phyloP scores from a whole-genome alignment of 53 echinoderm and acorn worm genomes.

The Stichopus horrens region DNA sequence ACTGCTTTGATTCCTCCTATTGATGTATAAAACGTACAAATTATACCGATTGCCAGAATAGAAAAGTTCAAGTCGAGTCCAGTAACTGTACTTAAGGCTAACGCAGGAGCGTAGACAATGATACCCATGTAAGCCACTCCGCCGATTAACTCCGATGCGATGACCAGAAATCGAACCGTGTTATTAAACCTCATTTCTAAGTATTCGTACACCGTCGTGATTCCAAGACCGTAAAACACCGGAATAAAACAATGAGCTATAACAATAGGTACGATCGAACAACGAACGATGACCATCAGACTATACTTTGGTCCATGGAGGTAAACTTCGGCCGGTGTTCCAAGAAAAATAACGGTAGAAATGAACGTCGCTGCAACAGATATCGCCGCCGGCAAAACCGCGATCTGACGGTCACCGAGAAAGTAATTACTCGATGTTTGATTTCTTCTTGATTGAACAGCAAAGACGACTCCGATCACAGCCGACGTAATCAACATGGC shows the following conservation, averaged over 20 bases:
- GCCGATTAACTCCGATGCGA: neutral
- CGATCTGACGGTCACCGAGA: conserved; percentile 4
- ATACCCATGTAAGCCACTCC: neutral
- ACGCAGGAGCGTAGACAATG: conserved; percentile 31
- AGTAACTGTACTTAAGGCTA: conserved; percentile 23
- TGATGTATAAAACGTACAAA: conserved; percentile 34
- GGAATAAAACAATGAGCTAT: conserved; percentile 5
- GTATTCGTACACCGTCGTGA: conserved; percentile 27
- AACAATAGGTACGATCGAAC: neutral
- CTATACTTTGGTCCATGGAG: conserved; percentile 13
- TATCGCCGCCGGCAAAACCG: neutral
- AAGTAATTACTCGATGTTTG: neutral
- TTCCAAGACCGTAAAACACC: conserved; percentile 9
- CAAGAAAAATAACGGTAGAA: conserved; percentile 6
- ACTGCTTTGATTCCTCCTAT: conserved; percentile 74
- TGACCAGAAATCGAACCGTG: neutral
- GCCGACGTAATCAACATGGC: neutral
- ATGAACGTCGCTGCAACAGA: conserved; percentile 12
- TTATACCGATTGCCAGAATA: neutral
- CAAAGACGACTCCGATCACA: conserved; percentile 32
- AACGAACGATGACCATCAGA: neutral
- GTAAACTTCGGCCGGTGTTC: conserved; percentile 17
- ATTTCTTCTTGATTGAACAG: neutral
- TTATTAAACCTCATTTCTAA: conserved; percentile 18
- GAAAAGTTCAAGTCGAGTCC: conserved; percentile 8